Evolutionary conservation across 2,797 vertebrate species (phyloP).

Genomic region (Simalia tracyae): DNA sequence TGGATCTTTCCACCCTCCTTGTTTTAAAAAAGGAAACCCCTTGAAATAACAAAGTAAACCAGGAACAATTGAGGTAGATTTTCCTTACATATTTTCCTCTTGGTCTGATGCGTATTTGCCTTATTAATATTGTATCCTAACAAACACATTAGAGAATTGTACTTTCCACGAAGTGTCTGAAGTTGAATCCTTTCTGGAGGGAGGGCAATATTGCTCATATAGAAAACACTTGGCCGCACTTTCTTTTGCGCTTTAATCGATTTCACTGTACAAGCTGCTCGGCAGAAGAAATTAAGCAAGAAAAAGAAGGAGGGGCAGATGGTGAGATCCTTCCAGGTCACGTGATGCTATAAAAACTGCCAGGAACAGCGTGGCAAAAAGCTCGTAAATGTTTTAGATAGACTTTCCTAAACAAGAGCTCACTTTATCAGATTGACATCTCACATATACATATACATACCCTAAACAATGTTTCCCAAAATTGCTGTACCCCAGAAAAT

Average conservation of each 20-base stretch:
- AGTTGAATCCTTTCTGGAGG: neutral
- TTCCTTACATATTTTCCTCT: neutral
- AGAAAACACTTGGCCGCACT: neutral
- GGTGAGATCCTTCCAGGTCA: neutral
- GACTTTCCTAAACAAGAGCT: neutral
- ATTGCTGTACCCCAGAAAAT: neutral
- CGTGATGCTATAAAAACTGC: neutral
- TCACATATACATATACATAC: neutral
- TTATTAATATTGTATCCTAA: neutral
- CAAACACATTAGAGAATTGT: neutral
- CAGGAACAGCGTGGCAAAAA: neutral
- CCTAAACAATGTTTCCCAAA: neutral
- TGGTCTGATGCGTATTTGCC: neutral
- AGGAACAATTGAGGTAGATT: conserved; percentile 28
- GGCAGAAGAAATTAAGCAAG: neutral
- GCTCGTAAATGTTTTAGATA: neutral
- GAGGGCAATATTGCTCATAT: neutral
- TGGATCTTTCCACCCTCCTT: neutral
- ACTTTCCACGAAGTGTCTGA: neutral
- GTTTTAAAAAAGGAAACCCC: neutral
- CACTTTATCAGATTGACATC: no score
- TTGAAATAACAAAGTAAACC: conserved; percentile 28
- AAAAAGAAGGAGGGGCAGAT: neutral
- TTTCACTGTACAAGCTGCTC: neutral
- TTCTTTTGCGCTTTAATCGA: neutral